These are phyloP conservation scores for Chamaea fasciata DNA, from an alignment of 2,113 vertebrate species.

Conservation along the genomic window DNA sequence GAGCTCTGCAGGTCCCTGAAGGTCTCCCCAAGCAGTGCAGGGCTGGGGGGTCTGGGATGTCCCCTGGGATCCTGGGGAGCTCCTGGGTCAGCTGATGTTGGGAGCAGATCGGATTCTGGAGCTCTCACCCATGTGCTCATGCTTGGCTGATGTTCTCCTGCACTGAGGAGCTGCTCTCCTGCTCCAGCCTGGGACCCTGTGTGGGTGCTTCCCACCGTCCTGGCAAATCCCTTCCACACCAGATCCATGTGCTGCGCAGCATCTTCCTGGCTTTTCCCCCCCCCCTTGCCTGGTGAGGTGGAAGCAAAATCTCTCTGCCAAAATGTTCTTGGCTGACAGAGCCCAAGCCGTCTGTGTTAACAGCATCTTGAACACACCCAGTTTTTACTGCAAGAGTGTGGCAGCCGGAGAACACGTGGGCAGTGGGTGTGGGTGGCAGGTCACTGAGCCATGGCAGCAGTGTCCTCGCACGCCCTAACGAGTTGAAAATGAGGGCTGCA, in stretches of 20 bases:
- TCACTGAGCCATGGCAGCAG: background rate
- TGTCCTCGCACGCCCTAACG: accelerated
- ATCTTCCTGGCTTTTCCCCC: background rate
- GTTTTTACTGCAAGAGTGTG: background rate
- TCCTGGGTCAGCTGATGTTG: background rate
- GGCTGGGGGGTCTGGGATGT: background rate
- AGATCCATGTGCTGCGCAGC: accelerated
- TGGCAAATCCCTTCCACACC: background rate
- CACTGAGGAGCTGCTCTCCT: background rate
- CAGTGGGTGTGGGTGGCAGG: background rate
- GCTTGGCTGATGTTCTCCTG: background rate
- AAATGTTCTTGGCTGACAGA: background rate
- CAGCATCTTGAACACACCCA: background rate
- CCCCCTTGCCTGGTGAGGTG: background rate
- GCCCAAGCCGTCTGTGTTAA: accelerated
- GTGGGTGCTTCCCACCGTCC: background rate
- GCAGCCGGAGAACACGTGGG: background rate
- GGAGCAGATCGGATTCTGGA: background rate
- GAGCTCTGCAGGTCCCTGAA: background rate
- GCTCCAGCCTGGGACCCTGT: background rate
- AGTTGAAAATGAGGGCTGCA: background rate
- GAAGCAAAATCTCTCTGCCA: background rate
- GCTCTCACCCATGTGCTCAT: accelerated
- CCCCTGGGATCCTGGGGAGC: accelerated
- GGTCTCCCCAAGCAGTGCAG: background rate